Evolutionary conservation across 1,140 invertebrate genomes (phyloP), one percentile per base, ranked within the genome.

Genomic region (Mercenaria mercenaria): DNA sequence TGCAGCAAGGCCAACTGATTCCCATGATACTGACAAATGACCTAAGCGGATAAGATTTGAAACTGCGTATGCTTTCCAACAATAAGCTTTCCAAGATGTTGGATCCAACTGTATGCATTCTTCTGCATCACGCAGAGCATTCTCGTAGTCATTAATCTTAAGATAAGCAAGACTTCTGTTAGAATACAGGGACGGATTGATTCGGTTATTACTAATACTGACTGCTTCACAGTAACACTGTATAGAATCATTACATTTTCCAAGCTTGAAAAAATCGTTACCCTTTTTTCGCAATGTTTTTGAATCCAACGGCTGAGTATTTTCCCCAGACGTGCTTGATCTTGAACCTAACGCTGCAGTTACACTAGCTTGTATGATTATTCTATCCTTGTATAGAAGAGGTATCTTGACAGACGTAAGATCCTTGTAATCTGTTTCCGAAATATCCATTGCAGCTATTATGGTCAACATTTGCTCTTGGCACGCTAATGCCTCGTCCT

Each of bases 121-220:
- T 13, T 77, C 41, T 15, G 74, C 74, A 77, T 77, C 74, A 26
- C n/a, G 10, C 13, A 43, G 26, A 6, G 74, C 74, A 41, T 77
- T 77, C 18, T 77, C 41, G 26, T 47, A 77, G 29, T 77, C 74
- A 13, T 3, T 4, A 13, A 29, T n/a, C 29, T 52, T 43, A 10
- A 77, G 29, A 26, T 47, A 77, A 43, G 74, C 74, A 10, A 77
- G 37, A 77, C 74, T 77, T 47, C 74, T 77, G 26, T 47, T 77
- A 4, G 74, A 77, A 1, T 43, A 50, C 3, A 77, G 10, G 8
- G 2, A 13, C 20, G 74, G n/a, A 50, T 77, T 39, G n/a, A 47
- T 26, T 2, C 26, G 10, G 10, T 43, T 26, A 10, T 50, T 47
- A 43, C 37, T 8, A 13, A 20, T 43, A 6, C 20, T 77, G 6